Evolutionary conservation across 1,140 invertebrate species (phyloP), one percentile per base, ranked within the genome.

Genomic region (Rhagoletis pomonella): DNA sequence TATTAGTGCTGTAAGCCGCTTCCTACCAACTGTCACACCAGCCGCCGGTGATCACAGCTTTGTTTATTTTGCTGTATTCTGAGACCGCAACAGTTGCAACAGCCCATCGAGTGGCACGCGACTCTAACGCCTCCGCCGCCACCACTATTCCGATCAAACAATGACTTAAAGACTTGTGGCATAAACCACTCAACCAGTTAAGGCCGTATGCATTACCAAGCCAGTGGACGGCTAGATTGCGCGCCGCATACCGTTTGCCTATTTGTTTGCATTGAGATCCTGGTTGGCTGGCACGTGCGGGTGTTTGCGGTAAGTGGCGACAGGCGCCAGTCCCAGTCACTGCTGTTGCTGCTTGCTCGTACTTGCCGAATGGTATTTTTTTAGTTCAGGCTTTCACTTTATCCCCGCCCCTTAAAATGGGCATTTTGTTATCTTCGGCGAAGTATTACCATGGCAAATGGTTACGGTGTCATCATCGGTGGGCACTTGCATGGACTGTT

Each of bases 221-320:
- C 10, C 10, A 55, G 5, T 44, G 19, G 12, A 7, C 44, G 1
- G 81, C 44, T 29, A 29, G 19, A 29, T 44, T 59, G 19, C 9
- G 14, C 3, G 17, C 90, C 89, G 89, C 88, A 29, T 29, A 29
- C 88, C 88, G 12, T 88, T 59, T 29, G 9, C 29, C 1, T 29
- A 29, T 69, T 69, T n/a, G 47, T 81, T 81, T 81, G 29, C 69
- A 6, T 81, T 81, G 67, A 14, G 14, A 81, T 58, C 73, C n/a
- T 81, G 44, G 0, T 3, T 19, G 90, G 69, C 90, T 19, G 90
- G 69, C 90, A 86, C 86, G 17, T 88, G 89, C 81, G 88, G 89
- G 29, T 29, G 29, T 29, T 87, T 89, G 88, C 87, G 77, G 87
- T 89, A 85, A 88, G 85, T 64, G 39, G 59, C 9, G 62, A 77